These are phyloP conservation scores for Muntiacus reevesi DNA, from an alignment of 2,113 vertebrate species.

Conservation along the genomic window DNA sequence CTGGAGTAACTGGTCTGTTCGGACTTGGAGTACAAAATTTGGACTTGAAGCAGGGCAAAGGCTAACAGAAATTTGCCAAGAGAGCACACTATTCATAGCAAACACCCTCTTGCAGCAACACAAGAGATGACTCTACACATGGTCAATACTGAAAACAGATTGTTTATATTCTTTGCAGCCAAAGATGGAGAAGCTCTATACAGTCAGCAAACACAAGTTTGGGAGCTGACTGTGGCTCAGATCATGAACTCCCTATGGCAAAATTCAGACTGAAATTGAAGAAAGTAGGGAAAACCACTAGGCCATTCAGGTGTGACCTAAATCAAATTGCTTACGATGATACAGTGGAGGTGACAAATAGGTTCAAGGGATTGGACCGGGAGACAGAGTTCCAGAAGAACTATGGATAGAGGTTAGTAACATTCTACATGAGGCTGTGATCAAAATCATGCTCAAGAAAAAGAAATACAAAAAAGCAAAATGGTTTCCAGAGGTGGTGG, in stretches of 20 bases:
- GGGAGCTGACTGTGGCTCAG: not conserved
- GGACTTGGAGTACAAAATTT: not conserved
- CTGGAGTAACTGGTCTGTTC: not conserved
- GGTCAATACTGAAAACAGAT: not conserved
- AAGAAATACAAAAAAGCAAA: not conserved
- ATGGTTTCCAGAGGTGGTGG: not conserved
- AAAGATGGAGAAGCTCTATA: not conserved
- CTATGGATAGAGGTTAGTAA: not conserved
- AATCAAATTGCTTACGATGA: not conserved
- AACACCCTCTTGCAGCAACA: not conserved
- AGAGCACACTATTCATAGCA: not conserved
- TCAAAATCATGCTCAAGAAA: not conserved
- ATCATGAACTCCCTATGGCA: not conserved
- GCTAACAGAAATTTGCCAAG: not conserved
- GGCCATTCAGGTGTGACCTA: not conserved
- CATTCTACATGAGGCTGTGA: not conserved
- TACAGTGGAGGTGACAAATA: not conserved
- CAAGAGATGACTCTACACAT: not conserved
- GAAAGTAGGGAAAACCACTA: not conserved
- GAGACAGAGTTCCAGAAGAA: not conserved
- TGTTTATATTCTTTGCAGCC: not conserved
- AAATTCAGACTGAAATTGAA: not conserved
- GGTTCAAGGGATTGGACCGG: not conserved
- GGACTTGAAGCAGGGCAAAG: not conserved
- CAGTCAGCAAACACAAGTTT: not conserved